Conservation (phyloP, 1,140 invertebrate species). For the Drosophila lacertosa region DNA sequence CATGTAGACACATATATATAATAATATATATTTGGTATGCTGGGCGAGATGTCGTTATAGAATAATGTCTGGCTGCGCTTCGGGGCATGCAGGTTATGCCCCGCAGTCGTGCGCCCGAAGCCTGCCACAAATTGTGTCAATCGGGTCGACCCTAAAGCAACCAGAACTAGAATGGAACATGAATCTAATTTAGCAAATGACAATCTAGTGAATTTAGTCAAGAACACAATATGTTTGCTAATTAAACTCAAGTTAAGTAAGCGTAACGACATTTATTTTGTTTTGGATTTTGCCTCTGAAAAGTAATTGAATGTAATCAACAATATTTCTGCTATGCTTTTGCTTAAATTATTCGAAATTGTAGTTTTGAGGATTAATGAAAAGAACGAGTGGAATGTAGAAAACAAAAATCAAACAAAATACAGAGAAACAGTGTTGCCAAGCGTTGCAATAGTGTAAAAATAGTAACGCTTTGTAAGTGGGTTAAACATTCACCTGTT, state of each 20-base stretch:
- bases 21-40: not conserved
- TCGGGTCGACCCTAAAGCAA: conserved; percentile 1
- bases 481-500: conserved; percentile 56
- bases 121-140: conserved; percentile 25
- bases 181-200: conserved; percentile 69
- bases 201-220: conserved; percentile 66
- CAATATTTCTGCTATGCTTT: conserved; percentile 14
- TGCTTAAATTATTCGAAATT: conserved; percentile 56
- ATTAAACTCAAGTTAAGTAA: conserved; percentile 3
- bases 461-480: conserved; percentile 7
- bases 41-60: not conserved
- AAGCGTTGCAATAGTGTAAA: conserved; percentile 15
- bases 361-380: conserved; percentile 57
- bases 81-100: conserved; percentile 24
- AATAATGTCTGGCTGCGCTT: conserved; percentile 29
- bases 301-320: conserved; percentile 7
- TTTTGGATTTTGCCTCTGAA: not conserved
- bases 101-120: conserved; percentile 29
- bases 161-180: conserved; percentile 14
- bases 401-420: not conserved
- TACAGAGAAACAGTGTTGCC: conserved; percentile 8
- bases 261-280: not conserved
- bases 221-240: conserved; percentile 51
- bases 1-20: not conserved
- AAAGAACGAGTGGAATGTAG: conserved; percentile 23